Conservation (phyloP, 2,888 invertebrate species). For the Lasioglossum villosulum region DNA sequence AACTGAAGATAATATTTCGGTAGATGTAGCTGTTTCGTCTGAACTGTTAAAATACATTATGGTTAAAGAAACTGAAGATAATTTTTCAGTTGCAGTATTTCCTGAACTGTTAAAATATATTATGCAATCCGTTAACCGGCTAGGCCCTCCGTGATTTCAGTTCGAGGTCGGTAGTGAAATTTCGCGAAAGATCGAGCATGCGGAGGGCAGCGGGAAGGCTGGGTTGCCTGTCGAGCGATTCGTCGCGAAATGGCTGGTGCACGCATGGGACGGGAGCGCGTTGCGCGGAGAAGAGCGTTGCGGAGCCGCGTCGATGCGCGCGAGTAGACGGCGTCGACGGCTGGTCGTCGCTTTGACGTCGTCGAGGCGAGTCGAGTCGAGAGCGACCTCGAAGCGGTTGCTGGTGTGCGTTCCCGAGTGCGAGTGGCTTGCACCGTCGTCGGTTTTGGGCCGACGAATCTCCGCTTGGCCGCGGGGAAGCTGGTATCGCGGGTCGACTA, state of each 20-base stretch:
- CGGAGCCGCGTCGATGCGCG: conserved; percentile 69
- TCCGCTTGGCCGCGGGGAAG: not conserved
- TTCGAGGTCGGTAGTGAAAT: not conserved
- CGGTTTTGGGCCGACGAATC: not conserved
- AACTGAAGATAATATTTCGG: too few relatives aligned
- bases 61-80: too few relatives aligned
- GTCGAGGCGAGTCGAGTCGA: conserved; percentile 51
- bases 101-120: not conserved
- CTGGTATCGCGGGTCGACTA: not conserved
- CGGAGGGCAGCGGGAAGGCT: not conserved
- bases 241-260: conserved; percentile 43
- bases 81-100: too few relatives aligned
- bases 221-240: conserved; percentile 21
- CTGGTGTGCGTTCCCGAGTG: not conserved
- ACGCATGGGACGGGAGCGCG: conserved; percentile 28
- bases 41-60: too few relatives aligned
- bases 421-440: not conserved
- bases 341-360: conserved; percentile 56
- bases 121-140: not conserved
- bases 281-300: conserved; percentile 29
- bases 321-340: conserved; percentile 48
- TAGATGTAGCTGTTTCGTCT: too few relatives aligned
- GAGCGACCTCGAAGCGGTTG: conserved; percentile 25
- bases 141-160: not conserved
- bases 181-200: not conserved